A percentile compares a stretch with the other conserved stretches of the same genome.
Evolutionary conservation across 2,113 vertebrate species (phyloP).

Genomic region (Pleuronectes platessa): DNA sequence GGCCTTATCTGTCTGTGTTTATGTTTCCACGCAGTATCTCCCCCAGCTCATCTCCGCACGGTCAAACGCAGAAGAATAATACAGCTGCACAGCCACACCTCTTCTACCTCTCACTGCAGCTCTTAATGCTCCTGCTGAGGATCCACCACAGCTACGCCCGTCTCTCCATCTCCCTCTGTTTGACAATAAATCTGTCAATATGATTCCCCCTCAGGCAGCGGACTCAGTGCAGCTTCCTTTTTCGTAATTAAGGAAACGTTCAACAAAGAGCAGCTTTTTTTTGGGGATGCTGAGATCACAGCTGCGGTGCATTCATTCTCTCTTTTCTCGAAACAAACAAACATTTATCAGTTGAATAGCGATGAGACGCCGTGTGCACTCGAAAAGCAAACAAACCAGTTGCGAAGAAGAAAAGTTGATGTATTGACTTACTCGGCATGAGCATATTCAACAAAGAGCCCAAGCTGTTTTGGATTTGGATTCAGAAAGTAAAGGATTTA

Average conservation of each 20-base stretch:
- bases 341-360: slow-evolving; percentile 32
- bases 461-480: slow-evolving; percentile 37
- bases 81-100: slow-evolving; percentile 34
- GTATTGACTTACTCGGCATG: slow-evolving; percentile 2
- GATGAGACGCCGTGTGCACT: slow-evolving; percentile 12
- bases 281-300: slow-evolving; percentile 9
- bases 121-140: background rate
- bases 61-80: slow-evolving; percentile 49
- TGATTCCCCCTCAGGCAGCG: slow-evolving; percentile 38
- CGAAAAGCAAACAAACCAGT: slow-evolving; percentile 39
- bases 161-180: slow-evolving; percentile 38
- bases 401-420: too few species aligned
- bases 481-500: slow-evolving; percentile 23
- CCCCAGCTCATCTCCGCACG: slow-evolving; percentile 46
- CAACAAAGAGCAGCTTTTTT: slow-evolving; percentile 25
- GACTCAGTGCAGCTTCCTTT: slow-evolving; percentile 32
- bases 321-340: slow-evolving; percentile 8
- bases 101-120: slow-evolving; percentile 21
- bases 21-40: slow-evolving; percentile 67
- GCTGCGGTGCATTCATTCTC: background rate
- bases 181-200: slow-evolving; percentile 56
- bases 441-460: slow-evolving; percentile 55
- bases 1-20: slow-evolving; percentile 65
- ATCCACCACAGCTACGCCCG: slow-evolving; percentile 32
- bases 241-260: slow-evolving; percentile 48